These are phyloP conservation scores for Ailuropoda melanoleuca DNA, from an alignment of 2,113 vertebrate species.

Conservation along the genomic window DNA sequence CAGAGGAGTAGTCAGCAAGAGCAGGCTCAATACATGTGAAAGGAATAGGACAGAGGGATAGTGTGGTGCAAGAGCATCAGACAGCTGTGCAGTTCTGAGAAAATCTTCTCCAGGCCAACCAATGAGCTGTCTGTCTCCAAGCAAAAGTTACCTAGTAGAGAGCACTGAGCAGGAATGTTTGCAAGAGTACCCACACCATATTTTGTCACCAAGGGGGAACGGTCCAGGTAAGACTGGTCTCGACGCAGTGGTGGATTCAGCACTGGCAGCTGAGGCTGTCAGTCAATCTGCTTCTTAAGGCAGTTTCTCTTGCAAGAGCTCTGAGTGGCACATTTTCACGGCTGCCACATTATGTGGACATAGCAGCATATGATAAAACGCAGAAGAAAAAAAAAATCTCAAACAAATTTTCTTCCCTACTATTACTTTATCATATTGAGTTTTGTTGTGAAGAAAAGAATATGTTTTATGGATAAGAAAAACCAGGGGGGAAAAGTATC, in stretches of 20 bases:
- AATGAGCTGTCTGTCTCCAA: neutral
- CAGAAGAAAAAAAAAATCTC: neutral
- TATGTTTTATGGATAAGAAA: neutral
- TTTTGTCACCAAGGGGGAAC: neutral
- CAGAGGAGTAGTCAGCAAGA: neutral
- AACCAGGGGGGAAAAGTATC: accelerated
- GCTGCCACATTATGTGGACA: neutral
- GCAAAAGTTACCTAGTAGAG: neutral
- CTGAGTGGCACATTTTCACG: neutral
- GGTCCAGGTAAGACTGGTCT: neutral
- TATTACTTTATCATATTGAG: neutral
- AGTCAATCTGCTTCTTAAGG: neutral
- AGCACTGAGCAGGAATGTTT: neutral
- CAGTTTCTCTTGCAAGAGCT: neutral
- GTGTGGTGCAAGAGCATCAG: neutral
- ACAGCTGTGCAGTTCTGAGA: neutral
- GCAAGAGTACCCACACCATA: neutral
- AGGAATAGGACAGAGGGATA: neutral
- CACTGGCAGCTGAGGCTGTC: neutral
- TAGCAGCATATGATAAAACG: neutral
- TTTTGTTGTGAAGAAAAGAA: neutral
- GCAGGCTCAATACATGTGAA: too few species aligned
- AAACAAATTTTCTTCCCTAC: neutral
- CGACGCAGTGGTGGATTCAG: neutral
- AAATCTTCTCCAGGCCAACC: neutral